phyloP scores from a whole-genome alignment of 2,888 invertebrate genomes.

The Stramonita haemastoma region DNA sequence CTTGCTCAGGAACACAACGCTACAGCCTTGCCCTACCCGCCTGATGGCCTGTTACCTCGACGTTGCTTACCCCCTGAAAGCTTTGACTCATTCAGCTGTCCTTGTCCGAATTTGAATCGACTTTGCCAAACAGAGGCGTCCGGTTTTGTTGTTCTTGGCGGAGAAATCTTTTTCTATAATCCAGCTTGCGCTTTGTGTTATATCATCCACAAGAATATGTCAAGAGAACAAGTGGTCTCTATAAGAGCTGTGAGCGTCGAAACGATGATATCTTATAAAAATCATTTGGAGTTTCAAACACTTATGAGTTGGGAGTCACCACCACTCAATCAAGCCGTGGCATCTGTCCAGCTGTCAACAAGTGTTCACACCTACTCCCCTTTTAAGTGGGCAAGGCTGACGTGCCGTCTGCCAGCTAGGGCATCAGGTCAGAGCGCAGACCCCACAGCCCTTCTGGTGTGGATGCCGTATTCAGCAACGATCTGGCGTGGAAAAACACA shows the following conservation, averaged over 20 bases:
- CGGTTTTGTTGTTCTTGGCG: not conserved
- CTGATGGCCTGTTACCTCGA: not conserved
- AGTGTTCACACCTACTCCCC: not conserved
- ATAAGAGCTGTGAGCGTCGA: not conserved
- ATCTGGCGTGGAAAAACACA: too few relatives aligned
- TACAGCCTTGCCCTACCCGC: not conserved
- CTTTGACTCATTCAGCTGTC: not conserved
- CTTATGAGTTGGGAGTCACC: not conserved
- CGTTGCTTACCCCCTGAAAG: not conserved
- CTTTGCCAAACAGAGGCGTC: not conserved
- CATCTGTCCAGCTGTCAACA: not conserved
- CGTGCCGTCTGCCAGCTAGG: not conserved
- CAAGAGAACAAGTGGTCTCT: not conserved
- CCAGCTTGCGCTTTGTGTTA: not conserved
- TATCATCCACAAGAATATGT: not conserved
- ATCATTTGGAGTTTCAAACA: not conserved
- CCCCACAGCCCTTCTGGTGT: too few relatives aligned
- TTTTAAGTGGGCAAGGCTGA: not conserved
- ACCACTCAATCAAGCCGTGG: not conserved
- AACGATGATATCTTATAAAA: not conserved
- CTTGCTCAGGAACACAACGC: not conserved
- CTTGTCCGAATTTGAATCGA: not conserved
- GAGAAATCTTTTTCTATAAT: not conserved
- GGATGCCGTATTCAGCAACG: too few relatives aligned
- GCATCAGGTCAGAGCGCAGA: too few relatives aligned